phyloP scores from a whole-genome alignment of 1,140 invertebrate genomes.

The Listronotus oregonensis region DNA sequence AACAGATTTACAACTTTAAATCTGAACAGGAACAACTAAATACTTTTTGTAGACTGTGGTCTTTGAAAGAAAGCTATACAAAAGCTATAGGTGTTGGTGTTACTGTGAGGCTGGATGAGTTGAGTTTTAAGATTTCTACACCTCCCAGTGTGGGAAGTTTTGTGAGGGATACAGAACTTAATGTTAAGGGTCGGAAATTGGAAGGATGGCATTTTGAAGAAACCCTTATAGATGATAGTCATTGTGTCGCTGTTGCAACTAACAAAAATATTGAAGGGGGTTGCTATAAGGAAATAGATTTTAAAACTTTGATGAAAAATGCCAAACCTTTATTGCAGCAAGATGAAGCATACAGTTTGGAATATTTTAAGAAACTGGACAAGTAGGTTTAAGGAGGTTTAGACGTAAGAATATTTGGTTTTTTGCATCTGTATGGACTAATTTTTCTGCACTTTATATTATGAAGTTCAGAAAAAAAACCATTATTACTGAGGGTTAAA shows the following conservation, averaged over 20 bases:
- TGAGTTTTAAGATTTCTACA: conserved; percentile 75
- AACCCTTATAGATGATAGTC: conserved; percentile 75
- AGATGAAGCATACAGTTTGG: conserved; percentile 62
- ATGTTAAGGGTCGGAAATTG: conserved; percentile 65
- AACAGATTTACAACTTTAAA: conserved; percentile 63
- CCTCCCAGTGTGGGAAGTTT: conserved; percentile 57
- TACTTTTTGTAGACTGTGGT: conserved; percentile 86
- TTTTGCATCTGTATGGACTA: too few species aligned
- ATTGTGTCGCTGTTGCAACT: conserved; percentile 82
- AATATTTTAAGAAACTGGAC: conserved; percentile 49
- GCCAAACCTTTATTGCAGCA: conserved; percentile 58
- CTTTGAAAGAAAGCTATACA: conserved; percentile 93
- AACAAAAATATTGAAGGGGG: conserved; percentile 29
- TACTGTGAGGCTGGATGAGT: conserved; percentile 72
- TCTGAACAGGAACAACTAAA: conserved; percentile 65
- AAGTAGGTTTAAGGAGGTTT: conserved; percentile 32
- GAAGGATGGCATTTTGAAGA: conserved; percentile 86
- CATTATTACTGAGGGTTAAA: too few species aligned
- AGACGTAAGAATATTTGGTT: too few species aligned
- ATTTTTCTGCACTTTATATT: too few species aligned
- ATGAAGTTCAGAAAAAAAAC: too few species aligned
- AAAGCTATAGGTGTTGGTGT: conserved; percentile 90
- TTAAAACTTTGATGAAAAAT: conserved; percentile 63
- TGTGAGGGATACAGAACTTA: conserved; percentile 70
- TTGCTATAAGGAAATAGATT: conserved; percentile 59